These are phyloP conservation scores for Ceuthmochares aereus DNA, from an alignment of 2,113 vertebrate species.

Conservation along the genomic window DNA sequence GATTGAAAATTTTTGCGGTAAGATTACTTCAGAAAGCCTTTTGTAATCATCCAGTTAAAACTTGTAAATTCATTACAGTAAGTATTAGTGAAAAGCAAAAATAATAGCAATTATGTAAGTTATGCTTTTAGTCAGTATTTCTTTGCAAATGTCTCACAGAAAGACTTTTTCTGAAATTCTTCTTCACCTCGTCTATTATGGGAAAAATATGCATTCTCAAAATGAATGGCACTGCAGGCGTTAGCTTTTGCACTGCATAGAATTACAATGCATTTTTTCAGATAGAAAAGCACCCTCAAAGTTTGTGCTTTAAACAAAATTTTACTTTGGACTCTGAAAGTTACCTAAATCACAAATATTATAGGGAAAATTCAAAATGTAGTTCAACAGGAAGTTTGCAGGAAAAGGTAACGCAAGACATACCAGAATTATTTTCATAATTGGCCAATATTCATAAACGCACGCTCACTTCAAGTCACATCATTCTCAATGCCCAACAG, in stretches of 20 bases:
- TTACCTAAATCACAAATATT: not conserved
- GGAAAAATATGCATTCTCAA: conserved; percentile 30
- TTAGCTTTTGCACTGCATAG: conserved; percentile 20
- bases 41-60: not conserved
- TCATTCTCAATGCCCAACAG: not conserved
- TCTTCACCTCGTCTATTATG: conserved; percentile 20
- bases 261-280: conserved; percentile 20
- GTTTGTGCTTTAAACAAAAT: not conserved
- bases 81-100: not conserved
- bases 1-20: conserved; percentile 45
- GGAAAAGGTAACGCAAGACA: not conserved
- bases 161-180: conserved; percentile 22
- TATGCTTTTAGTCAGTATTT: not conserved
- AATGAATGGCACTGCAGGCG: conserved; percentile 13
- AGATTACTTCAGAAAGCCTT: not conserved
- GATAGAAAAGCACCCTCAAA: conserved; percentile 1
- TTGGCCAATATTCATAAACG: not conserved
- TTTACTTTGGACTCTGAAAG: not conserved
- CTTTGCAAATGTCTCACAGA: not conserved
- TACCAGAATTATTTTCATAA: not conserved
- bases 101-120: not conserved
- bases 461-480: not conserved
- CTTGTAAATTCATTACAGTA: not conserved
- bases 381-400: not conserved
- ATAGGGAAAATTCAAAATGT: not conserved